Percentiles rank a stretch among this genome's conserved stretches.
phyloP scores from a whole-genome alignment of 2,113 vertebrate genomes.

The Nesoenas mayeri region DNA sequence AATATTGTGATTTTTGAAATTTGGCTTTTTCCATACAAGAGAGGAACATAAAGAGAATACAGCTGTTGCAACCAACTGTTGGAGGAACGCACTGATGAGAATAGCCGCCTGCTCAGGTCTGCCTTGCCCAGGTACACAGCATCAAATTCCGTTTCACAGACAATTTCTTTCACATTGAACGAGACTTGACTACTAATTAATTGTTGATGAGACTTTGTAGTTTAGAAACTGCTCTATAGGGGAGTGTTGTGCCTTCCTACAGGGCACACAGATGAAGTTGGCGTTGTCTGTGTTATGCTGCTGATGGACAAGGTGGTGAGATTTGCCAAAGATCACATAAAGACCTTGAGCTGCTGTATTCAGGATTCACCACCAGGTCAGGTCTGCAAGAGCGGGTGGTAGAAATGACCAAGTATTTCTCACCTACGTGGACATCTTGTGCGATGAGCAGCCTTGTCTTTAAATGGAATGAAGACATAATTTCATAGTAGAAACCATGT shows the following conservation, averaged over 20 bases:
- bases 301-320: not conserved
- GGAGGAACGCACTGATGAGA: not conserved
- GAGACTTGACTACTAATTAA: not conserved
- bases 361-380: not conserved
- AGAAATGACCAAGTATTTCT: not conserved
- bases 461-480: not conserved
- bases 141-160: not conserved
- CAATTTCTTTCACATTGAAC: not conserved
- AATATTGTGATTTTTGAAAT: not conserved
- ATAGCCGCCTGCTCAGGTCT: not conserved
- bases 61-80: not conserved
- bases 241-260: not conserved
- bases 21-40: not conserved
- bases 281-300: rapidly evolving
- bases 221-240: not conserved
- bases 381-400: not conserved
- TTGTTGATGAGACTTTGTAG: not conserved
- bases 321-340: not conserved
- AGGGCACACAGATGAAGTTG: not conserved
- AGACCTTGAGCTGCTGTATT: not conserved
- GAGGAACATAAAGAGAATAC: not conserved
- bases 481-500: not conserved
- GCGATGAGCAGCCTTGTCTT: not conserved
- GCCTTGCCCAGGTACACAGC: not conserved
- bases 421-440: not conserved